Evolutionary conservation across 2,888 invertebrate species (phyloP).

Genomic region (Eupithecia subumbrata): DNA sequence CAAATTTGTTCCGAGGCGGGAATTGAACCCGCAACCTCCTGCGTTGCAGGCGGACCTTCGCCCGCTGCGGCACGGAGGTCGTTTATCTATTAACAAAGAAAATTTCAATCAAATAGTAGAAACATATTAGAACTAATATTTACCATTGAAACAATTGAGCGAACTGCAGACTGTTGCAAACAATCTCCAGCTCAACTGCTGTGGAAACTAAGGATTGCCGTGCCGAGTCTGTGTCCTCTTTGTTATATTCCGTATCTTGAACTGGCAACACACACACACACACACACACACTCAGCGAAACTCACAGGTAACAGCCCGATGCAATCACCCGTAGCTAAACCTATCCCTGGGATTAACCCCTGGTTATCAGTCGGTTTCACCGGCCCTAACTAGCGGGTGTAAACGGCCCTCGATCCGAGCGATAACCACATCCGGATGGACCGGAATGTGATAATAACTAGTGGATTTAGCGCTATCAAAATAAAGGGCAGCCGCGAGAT

Average conservation of each 20-base stretch:
- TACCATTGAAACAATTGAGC: no score
- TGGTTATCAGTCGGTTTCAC: not conserved
- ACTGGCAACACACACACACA: not conserved
- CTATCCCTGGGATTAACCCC: not conserved
- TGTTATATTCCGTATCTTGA: not conserved
- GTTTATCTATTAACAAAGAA: no score
- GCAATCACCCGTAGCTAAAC: not conserved
- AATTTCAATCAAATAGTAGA: no score
- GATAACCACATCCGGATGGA: slow-evolving; percentile 3
- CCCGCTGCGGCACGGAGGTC: no score
- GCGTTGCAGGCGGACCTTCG: no score
- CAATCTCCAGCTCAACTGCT: no score
- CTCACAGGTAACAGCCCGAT: not conserved
- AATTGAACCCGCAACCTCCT: no score
- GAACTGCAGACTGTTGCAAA: no score
- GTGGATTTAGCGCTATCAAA: slow-evolving; percentile 4
- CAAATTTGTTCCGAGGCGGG: no score
- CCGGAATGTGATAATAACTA: slow-evolving; percentile 7
- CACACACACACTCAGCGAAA: not conserved
- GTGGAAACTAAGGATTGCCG: no score
- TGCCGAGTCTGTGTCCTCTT: not conserved
- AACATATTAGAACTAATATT: no score
- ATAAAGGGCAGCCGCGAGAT: not conserved
- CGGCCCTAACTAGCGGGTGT: slow-evolving; percentile 2
- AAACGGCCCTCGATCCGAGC: not conserved